Evolutionary conservation across 2,797 vertebrate species (phyloP).

Genomic region (Hozukius guyotensis): DNA sequence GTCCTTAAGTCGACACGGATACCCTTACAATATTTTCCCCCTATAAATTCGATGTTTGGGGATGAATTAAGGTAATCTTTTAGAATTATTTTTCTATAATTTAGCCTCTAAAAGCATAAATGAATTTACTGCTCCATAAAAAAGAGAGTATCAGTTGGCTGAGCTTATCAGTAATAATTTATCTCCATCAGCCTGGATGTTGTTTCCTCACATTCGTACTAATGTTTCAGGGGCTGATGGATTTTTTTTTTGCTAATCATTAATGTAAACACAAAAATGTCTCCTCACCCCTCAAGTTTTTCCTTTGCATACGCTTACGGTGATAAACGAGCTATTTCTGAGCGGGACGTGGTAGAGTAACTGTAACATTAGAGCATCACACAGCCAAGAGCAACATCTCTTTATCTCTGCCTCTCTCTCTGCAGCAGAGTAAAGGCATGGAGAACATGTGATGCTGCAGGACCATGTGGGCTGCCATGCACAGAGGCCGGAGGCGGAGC

Average conservation of each 20-base stretch:
- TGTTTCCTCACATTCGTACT: background rate
- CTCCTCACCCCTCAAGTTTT: background rate
- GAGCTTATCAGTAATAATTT: background rate
- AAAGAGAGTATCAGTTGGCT: background rate
- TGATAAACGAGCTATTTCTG: slow-evolving; percentile 36
- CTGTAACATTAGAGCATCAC: slow-evolving; percentile 22
- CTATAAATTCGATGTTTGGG: background rate
- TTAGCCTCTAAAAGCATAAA: background rate
- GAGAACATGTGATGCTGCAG: slow-evolving; percentile 76
- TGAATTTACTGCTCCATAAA: background rate
- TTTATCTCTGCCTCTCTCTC: slow-evolving; percentile 43
- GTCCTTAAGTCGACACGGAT: background rate
- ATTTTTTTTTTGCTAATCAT: background rate
- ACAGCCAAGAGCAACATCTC: slow-evolving; percentile 36
- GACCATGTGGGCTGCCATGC: slow-evolving; percentile 71
- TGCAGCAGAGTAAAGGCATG: slow-evolving; percentile 55
- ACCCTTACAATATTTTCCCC: background rate
- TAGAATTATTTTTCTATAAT: background rate
- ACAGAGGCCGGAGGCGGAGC: slow-evolving; percentile 64
- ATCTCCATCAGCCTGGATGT: background rate
- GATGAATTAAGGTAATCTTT: background rate
- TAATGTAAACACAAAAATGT: slow-evolving; percentile 7
- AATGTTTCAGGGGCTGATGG: background rate
- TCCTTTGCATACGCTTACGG: slow-evolving; percentile 14
- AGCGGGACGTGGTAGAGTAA: slow-evolving; percentile 32